Percentiles rank a stretch among this genome's conserved stretches.
Conservation (phyloP, 2,888 invertebrate genomes). For the Temnothorax unifasciatus region DNA sequence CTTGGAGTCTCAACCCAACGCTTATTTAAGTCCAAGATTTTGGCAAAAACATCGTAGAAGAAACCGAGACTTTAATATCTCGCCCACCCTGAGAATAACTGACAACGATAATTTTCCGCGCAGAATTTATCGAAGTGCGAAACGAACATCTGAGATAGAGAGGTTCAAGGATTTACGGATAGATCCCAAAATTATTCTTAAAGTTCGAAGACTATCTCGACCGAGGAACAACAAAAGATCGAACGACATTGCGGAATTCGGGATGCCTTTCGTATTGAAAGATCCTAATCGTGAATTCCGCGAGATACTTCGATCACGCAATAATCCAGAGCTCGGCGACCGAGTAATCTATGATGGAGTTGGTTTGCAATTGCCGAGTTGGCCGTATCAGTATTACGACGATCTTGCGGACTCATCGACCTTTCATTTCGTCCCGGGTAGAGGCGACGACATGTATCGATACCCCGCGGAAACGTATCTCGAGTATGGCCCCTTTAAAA, state of each 20-base stretch:
- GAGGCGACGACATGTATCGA: conserved; percentile 12
- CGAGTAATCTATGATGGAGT: conserved; percentile 1
- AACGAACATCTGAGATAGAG: neutral
- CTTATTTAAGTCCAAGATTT: neutral
- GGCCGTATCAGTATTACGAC: conserved; percentile 33
- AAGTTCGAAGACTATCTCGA: neutral
- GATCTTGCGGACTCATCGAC: conserved; percentile 3
- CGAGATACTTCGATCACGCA: neutral
- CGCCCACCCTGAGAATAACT: neutral
- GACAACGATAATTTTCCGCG: neutral
- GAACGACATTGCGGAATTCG: neutral
- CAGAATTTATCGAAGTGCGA: neutral
- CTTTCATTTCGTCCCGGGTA: neutral
- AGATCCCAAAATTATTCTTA: neutral
- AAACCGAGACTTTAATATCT: neutral
- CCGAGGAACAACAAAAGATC: neutral
- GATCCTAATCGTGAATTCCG: neutral
- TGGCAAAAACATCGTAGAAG: neutral
- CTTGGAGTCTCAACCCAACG: neutral
- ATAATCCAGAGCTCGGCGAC: conserved; percentile 1
- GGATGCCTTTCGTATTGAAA: neutral
- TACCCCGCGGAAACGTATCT: conserved; percentile 30
- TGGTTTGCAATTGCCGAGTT: neutral
- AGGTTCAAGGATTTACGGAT: neutral
- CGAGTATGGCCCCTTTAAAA: conserved; percentile 33